Conservation (phyloP, 2,113 vertebrate species). For the Prunella fulvescens region DNA sequence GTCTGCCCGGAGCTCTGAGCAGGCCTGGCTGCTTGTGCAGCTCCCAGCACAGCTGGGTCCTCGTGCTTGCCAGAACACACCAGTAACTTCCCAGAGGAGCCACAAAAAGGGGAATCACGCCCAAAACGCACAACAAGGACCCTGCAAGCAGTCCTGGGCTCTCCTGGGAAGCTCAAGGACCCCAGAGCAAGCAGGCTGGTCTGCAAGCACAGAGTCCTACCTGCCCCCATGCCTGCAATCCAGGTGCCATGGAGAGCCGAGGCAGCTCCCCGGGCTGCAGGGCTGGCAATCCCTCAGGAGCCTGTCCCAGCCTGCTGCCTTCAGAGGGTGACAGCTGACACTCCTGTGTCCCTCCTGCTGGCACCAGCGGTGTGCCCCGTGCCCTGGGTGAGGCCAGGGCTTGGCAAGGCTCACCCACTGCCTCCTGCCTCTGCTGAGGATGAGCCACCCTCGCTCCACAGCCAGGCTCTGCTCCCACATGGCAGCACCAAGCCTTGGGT, state of each 20-base stretch:
- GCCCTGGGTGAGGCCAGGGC: not conserved
- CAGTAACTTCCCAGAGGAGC: not conserved
- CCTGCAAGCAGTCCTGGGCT: not conserved
- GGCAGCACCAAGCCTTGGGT: fast-evolving
- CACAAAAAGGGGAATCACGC: not conserved
- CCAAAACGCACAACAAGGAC: not conserved
- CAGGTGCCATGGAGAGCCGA: fast-evolving
- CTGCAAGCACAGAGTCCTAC: not conserved
- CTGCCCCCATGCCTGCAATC: not conserved
- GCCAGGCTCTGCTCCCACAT: fast-evolving
- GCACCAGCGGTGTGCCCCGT: not conserved
- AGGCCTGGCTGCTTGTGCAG: not conserved
- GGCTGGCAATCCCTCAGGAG: not conserved
- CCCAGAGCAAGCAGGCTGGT: not conserved
- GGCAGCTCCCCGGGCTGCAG: not conserved
- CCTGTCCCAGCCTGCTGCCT: not conserved
- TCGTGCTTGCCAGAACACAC: fast-evolving
- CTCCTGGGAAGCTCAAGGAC: not conserved
- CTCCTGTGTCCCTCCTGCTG: not conserved
- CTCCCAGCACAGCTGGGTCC: not conserved
- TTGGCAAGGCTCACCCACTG: not conserved
- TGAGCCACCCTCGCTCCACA: not conserved
- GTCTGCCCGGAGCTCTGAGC: not conserved
- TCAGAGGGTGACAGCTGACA: not conserved
- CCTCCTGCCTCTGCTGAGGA: not conserved